A percentile compares a stretch with the other conserved stretches of the same genome.
These are phyloP conservation scores for Holacanthella duospinosa DNA, from an alignment of 2,888 invertebrate species.

Conservation along the genomic window DNA sequence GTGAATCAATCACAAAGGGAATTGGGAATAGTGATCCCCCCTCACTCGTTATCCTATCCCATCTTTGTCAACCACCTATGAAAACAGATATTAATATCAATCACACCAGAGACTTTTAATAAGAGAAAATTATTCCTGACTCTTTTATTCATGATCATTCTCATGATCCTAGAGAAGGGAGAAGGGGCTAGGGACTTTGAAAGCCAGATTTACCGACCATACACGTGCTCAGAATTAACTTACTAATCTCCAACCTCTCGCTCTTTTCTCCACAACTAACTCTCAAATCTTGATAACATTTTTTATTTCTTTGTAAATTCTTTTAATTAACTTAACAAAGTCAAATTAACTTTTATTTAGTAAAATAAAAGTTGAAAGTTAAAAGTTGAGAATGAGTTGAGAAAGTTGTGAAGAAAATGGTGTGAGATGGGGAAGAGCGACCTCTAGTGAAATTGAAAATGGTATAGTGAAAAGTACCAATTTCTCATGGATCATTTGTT, in stretches of 20 bases:
- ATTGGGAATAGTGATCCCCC: not conserved
- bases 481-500: too few relatives aligned
- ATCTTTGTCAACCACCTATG: not conserved
- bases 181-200: not conserved
- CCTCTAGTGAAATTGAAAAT: too few relatives aligned
- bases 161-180: not conserved
- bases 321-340: too few relatives aligned
- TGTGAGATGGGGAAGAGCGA: too few relatives aligned
- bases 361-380: too few relatives aligned
- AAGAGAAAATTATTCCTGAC: not conserved
- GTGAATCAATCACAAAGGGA: not conserved
- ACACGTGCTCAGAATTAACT: slow-evolving; percentile 1
- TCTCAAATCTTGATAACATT: too few relatives aligned
- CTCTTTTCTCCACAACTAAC: not conserved
- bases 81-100: not conserved
- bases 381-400: too few relatives aligned
- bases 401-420: too few relatives aligned
- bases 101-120: not conserved
- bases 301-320: too few relatives aligned
- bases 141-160: not conserved
- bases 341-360: too few relatives aligned
- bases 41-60: not conserved
- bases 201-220: not conserved
- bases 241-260: not conserved
- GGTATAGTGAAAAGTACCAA: too few relatives aligned